Conservation (phyloP, 2,797 vertebrate genomes). For the Chelonia mydas region DNA sequence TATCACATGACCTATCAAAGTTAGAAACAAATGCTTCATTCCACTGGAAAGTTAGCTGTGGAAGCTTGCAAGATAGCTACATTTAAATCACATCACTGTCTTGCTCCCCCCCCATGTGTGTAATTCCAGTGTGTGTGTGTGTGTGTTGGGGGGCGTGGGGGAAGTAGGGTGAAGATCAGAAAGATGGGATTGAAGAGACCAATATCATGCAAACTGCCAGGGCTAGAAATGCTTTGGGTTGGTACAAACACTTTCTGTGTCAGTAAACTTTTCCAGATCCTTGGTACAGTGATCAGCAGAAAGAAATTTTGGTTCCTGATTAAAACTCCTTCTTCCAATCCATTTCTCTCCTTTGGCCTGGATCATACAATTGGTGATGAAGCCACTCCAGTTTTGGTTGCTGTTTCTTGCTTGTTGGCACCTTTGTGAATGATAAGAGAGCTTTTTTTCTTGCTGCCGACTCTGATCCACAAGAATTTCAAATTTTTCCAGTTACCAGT, state of each 20-base stretch:
- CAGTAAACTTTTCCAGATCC: background rate
- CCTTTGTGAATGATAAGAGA: background rate
- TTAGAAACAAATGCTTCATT: background rate
- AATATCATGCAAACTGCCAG: background rate
- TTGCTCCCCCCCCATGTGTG: background rate
- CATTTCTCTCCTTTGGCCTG: background rate
- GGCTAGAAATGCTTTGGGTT: background rate
- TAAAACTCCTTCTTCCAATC: background rate
- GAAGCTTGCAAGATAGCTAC: background rate
- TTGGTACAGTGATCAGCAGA: background rate
- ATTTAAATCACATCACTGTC: background rate
- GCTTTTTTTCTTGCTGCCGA: conserved; percentile 16
- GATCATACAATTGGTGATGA: background rate
- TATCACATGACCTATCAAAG: background rate
- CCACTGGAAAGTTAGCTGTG: background rate
- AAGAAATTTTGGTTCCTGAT: background rate
- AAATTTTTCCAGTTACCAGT: conserved; percentile 23
- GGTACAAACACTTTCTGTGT: background rate
- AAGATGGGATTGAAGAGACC: background rate
- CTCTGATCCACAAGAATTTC: conserved; percentile 46
- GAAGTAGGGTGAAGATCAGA: background rate
- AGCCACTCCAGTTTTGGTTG: accelerated
- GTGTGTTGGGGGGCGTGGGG: background rate
- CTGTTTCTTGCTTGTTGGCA: background rate
- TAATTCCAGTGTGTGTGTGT: background rate